phyloP scores from a whole-genome alignment of 2,888 invertebrate genomes.

The Melikaiella ostensackeni region DNA sequence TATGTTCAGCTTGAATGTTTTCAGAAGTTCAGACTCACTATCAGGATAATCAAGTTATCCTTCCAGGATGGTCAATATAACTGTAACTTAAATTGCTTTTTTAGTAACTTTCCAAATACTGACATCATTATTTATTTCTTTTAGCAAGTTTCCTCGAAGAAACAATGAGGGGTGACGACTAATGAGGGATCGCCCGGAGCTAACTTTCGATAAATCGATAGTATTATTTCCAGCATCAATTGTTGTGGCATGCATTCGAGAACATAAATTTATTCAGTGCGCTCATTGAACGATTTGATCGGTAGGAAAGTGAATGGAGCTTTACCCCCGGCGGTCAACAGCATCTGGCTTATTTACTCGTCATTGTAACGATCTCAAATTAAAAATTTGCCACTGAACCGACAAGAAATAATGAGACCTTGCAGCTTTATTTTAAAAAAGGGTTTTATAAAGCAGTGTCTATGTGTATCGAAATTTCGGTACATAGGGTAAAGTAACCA shows the following conservation, averaged over 20 bases:
- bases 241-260: conserved; percentile 18
- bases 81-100: too few relatives aligned
- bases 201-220: conserved; percentile 60
- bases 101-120: too few relatives aligned
- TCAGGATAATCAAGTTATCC: too few relatives aligned
- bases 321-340: conserved; percentile 51
- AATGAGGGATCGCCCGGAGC: conserved; percentile 52
- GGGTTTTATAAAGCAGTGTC: too few relatives aligned
- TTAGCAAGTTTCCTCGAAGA: neutral
- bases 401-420: neutral
- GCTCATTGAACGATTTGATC: conserved; percentile 54
- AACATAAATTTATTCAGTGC: conserved; percentile 15
- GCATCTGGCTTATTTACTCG: conserved; percentile 49
- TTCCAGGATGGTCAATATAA: too few relatives aligned
- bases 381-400: conserved; percentile 20
- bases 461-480: too few relatives aligned
- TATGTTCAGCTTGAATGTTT: too few relatives aligned
- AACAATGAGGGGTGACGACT: conserved; percentile 38
- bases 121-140: neutral
- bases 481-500: too few relatives aligned
- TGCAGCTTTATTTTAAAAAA: neutral
- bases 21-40: too few relatives aligned
- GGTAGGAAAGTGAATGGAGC: conserved; percentile 43
- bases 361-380: conserved; percentile 1
- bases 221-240: conserved; percentile 62